A percentile compares a stretch with the other conserved stretches of the same genome.
These are phyloP conservation scores for Ptiloglossa arizonensis DNA, from an alignment of 1,140 invertebrate genomes.

Conservation along the genomic window DNA sequence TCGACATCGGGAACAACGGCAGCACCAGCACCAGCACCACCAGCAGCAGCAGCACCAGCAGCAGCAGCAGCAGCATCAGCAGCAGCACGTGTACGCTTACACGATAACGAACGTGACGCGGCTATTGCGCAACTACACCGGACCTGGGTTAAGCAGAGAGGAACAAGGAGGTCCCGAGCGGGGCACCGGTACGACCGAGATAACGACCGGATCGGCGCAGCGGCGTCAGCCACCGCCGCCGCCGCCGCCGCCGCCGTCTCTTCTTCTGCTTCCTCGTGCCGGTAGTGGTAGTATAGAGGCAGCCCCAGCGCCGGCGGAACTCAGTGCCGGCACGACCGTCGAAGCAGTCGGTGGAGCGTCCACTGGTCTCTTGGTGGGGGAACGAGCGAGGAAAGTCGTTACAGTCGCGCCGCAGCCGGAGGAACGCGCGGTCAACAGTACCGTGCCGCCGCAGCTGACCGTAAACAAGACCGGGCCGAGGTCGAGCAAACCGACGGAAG, in stretches of 20 bases:
- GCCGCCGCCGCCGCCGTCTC: conserved; percentile 68
- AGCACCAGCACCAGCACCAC: conserved; percentile 24
- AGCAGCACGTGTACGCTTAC: conserved; percentile 79
- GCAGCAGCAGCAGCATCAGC: conserved; percentile 55
- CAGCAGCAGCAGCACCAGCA: conserved; percentile 40
- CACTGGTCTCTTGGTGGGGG: conserved; percentile 54
- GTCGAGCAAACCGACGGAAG: conserved; percentile 12
- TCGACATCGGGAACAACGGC: neutral
- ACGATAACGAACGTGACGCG: conserved; percentile 80
- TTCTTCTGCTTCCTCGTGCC: conserved; percentile 73
- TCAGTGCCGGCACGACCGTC: conserved; percentile 79
- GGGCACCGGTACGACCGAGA: conserved; percentile 68
- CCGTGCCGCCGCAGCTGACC: conserved; percentile 37
- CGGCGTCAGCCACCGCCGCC: conserved; percentile 61
- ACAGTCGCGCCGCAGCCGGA: conserved; percentile 41
- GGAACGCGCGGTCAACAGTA: conserved; percentile 44
- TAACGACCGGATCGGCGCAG: conserved; percentile 67
- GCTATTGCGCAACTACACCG: conserved; percentile 79
- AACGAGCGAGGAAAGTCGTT: conserved; percentile 59
- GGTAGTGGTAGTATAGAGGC: conserved; percentile 73
- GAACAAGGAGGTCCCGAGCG: conserved; percentile 45
- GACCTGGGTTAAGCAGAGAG: conserved; percentile 74
- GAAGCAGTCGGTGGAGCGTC: conserved; percentile 66
- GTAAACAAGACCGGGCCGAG: conserved; percentile 42
- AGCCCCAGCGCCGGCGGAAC: conserved; percentile 73